phyloP scores from a whole-genome alignment of 2,888 invertebrate species.

The Lymantria dispar region DNA sequence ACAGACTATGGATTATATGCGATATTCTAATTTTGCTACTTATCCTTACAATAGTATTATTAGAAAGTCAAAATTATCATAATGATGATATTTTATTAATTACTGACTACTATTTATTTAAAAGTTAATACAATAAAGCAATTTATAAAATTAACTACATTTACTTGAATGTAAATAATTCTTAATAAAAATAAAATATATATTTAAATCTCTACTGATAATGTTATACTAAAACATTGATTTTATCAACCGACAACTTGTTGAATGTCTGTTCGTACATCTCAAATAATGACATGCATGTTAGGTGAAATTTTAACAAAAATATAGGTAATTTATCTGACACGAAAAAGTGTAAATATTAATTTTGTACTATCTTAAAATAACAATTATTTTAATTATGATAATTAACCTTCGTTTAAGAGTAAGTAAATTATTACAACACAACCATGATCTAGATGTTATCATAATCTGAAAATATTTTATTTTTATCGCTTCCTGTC shows the following conservation, averaged over 20 bases:
- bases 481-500: constrained; percentile 48
- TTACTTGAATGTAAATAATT: too few relatives aligned
- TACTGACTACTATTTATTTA: too few relatives aligned
- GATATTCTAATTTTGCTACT: too few relatives aligned
- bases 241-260: constrained; percentile 53
- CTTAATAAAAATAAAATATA: background rate
- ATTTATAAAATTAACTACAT: too few relatives aligned
- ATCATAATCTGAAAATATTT: constrained; percentile 39
- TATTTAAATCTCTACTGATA: background rate
- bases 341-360: background rate
- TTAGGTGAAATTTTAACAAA: background rate
- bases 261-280: constrained; percentile 61
- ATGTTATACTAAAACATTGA: constrained; percentile 28
- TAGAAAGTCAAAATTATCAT: too few relatives aligned
- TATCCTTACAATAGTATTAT: too few relatives aligned
- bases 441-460: constrained; percentile 26
- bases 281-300: constrained; percentile 16
- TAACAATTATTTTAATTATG: background rate
- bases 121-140: too few relatives aligned
- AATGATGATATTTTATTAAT: too few relatives aligned
- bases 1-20: too few relatives aligned
- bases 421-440: constrained; percentile 25
- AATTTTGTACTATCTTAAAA: background rate
- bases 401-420: constrained; percentile 29
- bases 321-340: too few relatives aligned